A percentile compares a stretch with the other conserved stretches of the same genome.
phyloP scores from a whole-genome alignment of 2,888 invertebrate genomes.

The Brachylomia viminalis region DNA sequence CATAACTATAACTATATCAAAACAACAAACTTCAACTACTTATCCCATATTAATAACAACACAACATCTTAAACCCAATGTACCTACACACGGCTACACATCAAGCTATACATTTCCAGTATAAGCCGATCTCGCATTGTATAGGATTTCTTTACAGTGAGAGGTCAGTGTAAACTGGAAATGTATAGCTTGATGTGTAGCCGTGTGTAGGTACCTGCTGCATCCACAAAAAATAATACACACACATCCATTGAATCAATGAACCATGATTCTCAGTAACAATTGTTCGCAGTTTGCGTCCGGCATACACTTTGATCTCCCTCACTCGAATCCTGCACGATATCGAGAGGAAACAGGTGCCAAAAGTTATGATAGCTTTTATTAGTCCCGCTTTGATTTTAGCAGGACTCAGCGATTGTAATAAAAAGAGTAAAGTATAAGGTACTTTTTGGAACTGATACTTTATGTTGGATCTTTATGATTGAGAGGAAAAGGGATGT shows the following conservation, averaged over 20 bases:
- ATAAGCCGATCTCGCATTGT: no score
- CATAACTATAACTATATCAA: background rate
- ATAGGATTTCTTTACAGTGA: no score
- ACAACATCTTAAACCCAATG: conserved; percentile 4
- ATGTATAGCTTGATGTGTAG: no score
- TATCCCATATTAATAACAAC: background rate
- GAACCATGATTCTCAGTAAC: conserved; percentile 58
- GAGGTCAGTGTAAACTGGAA: no score
- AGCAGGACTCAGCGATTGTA: conserved; percentile 35
- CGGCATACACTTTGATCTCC: conserved; percentile 63
- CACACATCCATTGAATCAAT: conserved; percentile 50
- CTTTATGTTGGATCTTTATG: conserved; percentile 32
- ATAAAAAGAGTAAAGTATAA: conserved; percentile 28
- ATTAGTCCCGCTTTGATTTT: conserved; percentile 50
- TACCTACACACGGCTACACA: no score
- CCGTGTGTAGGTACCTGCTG: no score
- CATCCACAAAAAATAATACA: conserved; percentile 53
- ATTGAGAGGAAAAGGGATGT: conserved; percentile 24
- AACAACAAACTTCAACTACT: background rate
- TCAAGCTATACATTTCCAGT: no score
- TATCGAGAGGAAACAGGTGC: conserved; percentile 67
- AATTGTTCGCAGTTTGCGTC: conserved; percentile 65
- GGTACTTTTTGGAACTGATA: conserved; percentile 25
- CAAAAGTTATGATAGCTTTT: conserved; percentile 59
- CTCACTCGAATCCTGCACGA: conserved; percentile 36